Base-by-base conservation (phyloP, 2,113 vertebrate genomes). In the Stomatorhinus ivindoensis region DNA sequence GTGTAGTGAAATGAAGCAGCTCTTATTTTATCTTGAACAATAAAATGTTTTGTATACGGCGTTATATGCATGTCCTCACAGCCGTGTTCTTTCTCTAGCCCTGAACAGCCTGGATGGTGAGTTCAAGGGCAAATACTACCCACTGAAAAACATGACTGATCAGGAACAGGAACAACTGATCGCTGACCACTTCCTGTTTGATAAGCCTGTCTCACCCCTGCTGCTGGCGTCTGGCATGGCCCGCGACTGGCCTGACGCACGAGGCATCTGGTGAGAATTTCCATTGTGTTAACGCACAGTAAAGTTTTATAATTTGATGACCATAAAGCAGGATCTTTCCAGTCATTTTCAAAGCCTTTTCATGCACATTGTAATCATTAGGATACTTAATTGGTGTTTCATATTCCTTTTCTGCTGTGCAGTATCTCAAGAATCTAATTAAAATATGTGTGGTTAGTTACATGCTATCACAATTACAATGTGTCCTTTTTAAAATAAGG, bases 121-220 rank as follows among this genome's bases (percentile, higher is more conserved):
- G 94, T 97, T 99, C 95, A 98, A 98, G 94, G 98, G 98, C 80
- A 97, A 97, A 61, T 99, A 99, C 94, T 99, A 98, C 91, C 97
- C 97, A 5, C 96, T 99, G 93, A 97, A 97, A 93, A 92, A 93
- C 94, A 98, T 99, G 97, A 96, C 95, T 0, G 98, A 98, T 6
- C 89, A 96, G 0, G 98, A 99, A 86, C 98, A 99, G 95, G 97
- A 98, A 91, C 97, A 98, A 95, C 97, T 99, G 82, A 99, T 99
- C 0, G 90, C 91, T 0, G 98, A 99, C 92, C 98, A 99, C 94
- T 99, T 99, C 96, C 95, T 99, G 91, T 99, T 99, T 42, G 97
- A 98, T 96, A 99, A 99, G 93, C 98, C 98, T 0, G 95, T 99
- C 89, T 98, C 97, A 13, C 98, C 98, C 0, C 96, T 99, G 92